These are phyloP conservation scores for Branchipolynoe longqiensis DNA, from an alignment of 2,888 invertebrate genomes.

Conservation along the genomic window DNA sequence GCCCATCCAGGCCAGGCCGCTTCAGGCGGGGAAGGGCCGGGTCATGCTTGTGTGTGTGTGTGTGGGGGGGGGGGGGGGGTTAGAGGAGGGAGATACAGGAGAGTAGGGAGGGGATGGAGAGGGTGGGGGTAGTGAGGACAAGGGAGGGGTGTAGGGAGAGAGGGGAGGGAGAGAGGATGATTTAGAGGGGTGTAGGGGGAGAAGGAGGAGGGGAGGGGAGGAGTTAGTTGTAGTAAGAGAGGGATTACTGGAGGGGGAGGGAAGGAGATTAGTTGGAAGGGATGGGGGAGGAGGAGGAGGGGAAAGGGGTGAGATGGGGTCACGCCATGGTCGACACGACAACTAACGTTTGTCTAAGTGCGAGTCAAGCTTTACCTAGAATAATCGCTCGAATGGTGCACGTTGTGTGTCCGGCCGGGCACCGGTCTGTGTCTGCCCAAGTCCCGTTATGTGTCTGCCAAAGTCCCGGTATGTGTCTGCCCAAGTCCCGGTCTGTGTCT, in stretches of 20 bases:
- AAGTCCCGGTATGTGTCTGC: no score
- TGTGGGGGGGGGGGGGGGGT: background rate
- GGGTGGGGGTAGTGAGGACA: background rate
- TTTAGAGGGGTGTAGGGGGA: background rate
- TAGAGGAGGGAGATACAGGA: background rate
- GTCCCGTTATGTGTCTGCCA: no score
- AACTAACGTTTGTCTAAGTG: slow-evolving; percentile 17
- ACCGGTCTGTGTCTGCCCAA: no score
- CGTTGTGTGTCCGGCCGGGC: no score
- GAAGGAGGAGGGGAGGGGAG: background rate
- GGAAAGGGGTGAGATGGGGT: background rate
- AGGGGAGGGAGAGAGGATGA: background rate
- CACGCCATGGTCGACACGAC: background rate
- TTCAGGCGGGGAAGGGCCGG: background rate
- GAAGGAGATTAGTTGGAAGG: no score
- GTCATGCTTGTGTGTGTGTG: no score
- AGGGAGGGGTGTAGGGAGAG: background rate
- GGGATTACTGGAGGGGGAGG: no score
- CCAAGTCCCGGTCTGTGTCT: no score
- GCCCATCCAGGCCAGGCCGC: no score
- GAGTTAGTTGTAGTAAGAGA: no score
- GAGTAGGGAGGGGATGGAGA: background rate
- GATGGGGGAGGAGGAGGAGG: background rate
- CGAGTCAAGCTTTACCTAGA: slow-evolving; percentile 47
- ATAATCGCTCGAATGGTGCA: no score